Evolutionary conservation across 2,888 invertebrate species (phyloP), one percentile per base, ranked within the genome.

Genomic region (Megalurothrips usitatus): DNA sequence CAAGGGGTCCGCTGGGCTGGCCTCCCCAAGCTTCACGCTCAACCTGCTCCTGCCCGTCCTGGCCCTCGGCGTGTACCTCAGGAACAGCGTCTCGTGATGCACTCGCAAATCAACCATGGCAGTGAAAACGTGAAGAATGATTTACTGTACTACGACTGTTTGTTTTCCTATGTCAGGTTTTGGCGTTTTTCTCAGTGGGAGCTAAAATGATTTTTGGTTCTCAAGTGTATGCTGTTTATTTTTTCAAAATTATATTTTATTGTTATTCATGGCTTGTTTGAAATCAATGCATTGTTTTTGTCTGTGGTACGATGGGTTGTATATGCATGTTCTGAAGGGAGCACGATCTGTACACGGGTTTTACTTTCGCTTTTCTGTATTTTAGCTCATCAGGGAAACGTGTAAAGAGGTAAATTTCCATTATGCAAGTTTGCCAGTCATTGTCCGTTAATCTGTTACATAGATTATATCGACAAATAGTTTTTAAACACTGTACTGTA

Each of bases 11-110:
- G 68, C 68, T 23, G 68, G 68, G 12, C 26, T 75, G 26, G 68
- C 23, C 23, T 26, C 26, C 68, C 68, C 68, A n/a, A 75, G 68
- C 68, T 75, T 75, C 19, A 58, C 17, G 68, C 26, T 75, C 26
- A 75, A 75, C 26, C 68, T 75, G 68, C 68, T 75, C 3, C 68
- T 75, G 68, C 68, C 68, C 68, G 12, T 75, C 23, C 68, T 75
- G 68, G 68, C 68, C 68, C 68, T 75, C 68, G 26, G 68, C 68
- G 68, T 26, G 12, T 26, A 26, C 68, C 17, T 58, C 58, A 10
- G 58, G 58, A 75, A 75, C 68, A 12, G 11, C 68, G 26, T 75
- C 26, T 26, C 68, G 68, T 26, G 68, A 58, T 58, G 6, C 34
- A 43, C 6, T 43, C 34, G 6, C 19, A 58, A 58, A 58, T 58